Evolutionary conservation across 2,888 invertebrate genomes (phyloP).

Genomic region (Cyclophora albipunctata): DNA sequence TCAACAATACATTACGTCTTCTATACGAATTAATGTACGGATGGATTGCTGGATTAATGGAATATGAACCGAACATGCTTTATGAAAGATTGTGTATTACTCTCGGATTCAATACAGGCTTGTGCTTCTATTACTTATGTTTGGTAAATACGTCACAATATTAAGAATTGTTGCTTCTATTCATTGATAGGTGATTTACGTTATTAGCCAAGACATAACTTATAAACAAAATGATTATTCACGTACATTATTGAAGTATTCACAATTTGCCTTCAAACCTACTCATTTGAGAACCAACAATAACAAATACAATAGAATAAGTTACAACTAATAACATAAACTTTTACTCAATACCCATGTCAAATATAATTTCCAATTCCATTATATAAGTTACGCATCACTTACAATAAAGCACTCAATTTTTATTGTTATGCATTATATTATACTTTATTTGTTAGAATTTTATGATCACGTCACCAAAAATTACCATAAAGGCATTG

Average conservation of each 20-base stretch:
- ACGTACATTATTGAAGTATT: too few species aligned
- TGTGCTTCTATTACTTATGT: too few species aligned
- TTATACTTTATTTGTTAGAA: conserved; percentile 4
- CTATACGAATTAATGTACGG: conserved; percentile 39
- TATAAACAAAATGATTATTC: too few species aligned
- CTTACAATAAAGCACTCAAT: conserved; percentile 15
- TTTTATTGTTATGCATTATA: conserved; percentile 16
- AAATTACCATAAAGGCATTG: conserved; percentile 24
- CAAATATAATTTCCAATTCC: conserved; percentile 5
- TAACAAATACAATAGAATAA: too few species aligned
- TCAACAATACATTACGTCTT: conserved; percentile 39
- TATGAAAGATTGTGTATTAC: conserved; percentile 5
- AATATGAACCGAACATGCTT: conserved; percentile 9
- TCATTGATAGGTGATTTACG: too few species aligned
- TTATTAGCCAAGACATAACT: too few species aligned
- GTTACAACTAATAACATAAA: neutral
- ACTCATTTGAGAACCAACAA: neutral
- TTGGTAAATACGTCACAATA: too few species aligned
- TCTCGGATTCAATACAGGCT: neutral
- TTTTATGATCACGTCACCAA: conserved; percentile 13
- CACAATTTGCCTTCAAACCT: too few species aligned
- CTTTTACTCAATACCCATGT: neutral
- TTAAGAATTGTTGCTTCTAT: too few species aligned
- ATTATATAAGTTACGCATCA: conserved; percentile 6
- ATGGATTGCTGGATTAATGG: conserved; percentile 32